A percentile compares a stretch with the other conserved stretches of the same genome.
These are phyloP conservation scores for Pristiophorus japonicus DNA, from an alignment of 2,113 vertebrate species.

Conservation along the genomic window DNA sequence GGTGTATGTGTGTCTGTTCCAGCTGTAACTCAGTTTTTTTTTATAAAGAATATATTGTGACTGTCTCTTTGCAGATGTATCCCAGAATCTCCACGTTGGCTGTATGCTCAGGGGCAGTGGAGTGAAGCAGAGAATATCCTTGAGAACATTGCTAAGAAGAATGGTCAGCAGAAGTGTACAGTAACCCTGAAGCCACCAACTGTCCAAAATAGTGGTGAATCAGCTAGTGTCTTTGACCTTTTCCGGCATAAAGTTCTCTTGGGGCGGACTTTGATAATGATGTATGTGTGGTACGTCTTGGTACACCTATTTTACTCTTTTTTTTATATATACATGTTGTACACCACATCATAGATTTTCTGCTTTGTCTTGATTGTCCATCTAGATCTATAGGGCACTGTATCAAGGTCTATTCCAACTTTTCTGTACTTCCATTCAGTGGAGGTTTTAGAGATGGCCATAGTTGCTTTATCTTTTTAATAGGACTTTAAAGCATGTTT, in stretches of 20 bases:
- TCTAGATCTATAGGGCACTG: too few relatives aligned
- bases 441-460: too few relatives aligned
- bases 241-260: slow-evolving; percentile 59
- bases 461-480: too few relatives aligned
- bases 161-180: slow-evolving; percentile 53
- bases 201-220: slow-evolving; percentile 46
- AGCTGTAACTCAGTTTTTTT: background rate
- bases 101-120: slow-evolving; percentile 64
- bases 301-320: background rate
- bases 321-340: too few relatives aligned
- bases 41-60: background rate
- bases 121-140: slow-evolving; percentile 62
- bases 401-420: too few relatives aligned
- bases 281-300: slow-evolving; percentile 65
- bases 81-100: slow-evolving; percentile 73
- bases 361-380: too few relatives aligned
- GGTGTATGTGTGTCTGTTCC: background rate
- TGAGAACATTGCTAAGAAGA: slow-evolving; percentile 61
- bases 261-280: slow-evolving; percentile 65
- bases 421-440: too few relatives aligned
- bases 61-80: slow-evolving; percentile 58
- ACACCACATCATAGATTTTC: too few relatives aligned
- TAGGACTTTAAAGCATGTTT: too few relatives aligned
- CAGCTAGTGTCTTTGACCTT: slow-evolving; percentile 58
- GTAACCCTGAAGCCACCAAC: slow-evolving; percentile 54